Evolutionary conservation across 2,797 vertebrate species (phyloP).

Genomic region (Eidolon dupreanum): DNA sequence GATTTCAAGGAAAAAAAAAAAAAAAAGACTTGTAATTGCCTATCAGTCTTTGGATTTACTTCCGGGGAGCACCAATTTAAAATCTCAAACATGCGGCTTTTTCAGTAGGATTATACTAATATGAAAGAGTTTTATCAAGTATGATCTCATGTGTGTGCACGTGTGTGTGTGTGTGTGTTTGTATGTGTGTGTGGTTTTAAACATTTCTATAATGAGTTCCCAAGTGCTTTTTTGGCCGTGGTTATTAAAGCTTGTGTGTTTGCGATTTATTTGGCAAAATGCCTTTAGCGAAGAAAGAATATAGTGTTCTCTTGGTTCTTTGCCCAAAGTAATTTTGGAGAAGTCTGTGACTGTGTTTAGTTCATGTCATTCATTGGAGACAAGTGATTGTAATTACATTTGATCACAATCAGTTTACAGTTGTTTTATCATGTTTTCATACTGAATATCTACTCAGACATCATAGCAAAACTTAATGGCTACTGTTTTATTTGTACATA

Average conservation of each 20-base stretch:
- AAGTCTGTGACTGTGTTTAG: slow-evolving; percentile 87
- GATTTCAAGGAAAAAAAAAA: neutral
- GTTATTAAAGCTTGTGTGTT: slow-evolving; percentile 87
- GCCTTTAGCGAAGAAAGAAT: slow-evolving; percentile 85
- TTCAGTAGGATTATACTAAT: slow-evolving; percentile 62
- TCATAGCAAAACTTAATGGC: slow-evolving; percentile 88
- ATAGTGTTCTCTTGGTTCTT: slow-evolving; percentile 88
- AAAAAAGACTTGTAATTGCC: slow-evolving; percentile 30
- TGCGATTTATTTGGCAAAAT: slow-evolving; percentile 88
- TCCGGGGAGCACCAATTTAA: slow-evolving; percentile 66
- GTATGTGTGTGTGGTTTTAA: slow-evolving; percentile 78
- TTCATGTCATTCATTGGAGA: slow-evolving; percentile 87
- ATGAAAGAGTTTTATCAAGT: slow-evolving; percentile 78
- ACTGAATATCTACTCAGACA: slow-evolving; percentile 86
- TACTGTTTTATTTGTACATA: slow-evolving; percentile 89
- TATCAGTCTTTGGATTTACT: slow-evolving; percentile 29
- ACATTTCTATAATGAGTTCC: slow-evolving; percentile 87
- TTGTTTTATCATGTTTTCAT: slow-evolving; percentile 89
- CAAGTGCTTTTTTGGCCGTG: slow-evolving; percentile 87
- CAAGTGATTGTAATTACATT: slow-evolving; percentile 88
- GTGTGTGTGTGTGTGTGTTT: neutral
- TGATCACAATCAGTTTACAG: slow-evolving; percentile 87
- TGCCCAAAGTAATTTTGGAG: slow-evolving; percentile 89
- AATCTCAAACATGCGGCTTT: slow-evolving; percentile 72
- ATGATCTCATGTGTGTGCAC: neutral